Evolutionary conservation across 2,797 vertebrate species (phyloP).

Genomic region (Microctenopoma lineatum): DNA sequence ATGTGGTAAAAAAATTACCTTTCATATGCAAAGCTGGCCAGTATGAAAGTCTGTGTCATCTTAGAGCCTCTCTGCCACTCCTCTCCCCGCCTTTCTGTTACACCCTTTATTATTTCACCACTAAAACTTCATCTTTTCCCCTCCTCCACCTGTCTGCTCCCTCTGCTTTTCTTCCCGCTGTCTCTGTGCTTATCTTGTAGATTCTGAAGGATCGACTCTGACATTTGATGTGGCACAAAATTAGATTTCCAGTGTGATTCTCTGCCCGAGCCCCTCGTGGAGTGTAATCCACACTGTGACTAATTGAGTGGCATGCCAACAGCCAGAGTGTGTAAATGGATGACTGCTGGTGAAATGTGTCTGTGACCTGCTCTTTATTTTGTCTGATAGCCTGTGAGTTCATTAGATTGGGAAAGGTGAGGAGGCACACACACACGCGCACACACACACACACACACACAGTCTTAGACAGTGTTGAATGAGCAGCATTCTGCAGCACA

Average conservation of each 20-base stretch:
- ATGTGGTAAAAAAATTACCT: background rate
- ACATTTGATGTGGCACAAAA: conserved; percentile 79
- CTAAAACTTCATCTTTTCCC: conserved; percentile 43
- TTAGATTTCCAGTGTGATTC: conserved; percentile 74
- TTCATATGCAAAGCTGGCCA: conserved; percentile 20
- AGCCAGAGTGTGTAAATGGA: conserved; percentile 70
- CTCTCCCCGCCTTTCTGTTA: background rate
- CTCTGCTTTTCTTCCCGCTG: conserved; percentile 37
- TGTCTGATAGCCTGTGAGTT: conserved; percentile 41
- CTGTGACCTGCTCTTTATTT: conserved; percentile 55
- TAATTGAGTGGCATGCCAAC: conserved; percentile 76
- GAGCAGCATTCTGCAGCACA: conserved; percentile 36
- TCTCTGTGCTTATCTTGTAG: conserved; percentile 58
- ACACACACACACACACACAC: background rate
- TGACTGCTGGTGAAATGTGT: conserved; percentile 63
- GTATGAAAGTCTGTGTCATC: conserved; percentile 20
- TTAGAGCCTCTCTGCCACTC: conserved; percentile 7
- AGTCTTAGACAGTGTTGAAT: background rate
- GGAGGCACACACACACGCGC: conserved; percentile 1
- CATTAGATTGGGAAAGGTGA: conserved; percentile 45
- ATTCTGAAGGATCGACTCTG: conserved; percentile 69
- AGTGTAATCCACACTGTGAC: conserved; percentile 77
- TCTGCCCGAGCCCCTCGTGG: conserved; percentile 60
- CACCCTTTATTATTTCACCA: conserved; percentile 32
- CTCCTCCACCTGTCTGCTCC: conserved; percentile 28